phyloP scores from a whole-genome alignment of 2,888 invertebrate species.

The Mesorhabditis sp. region DNA sequence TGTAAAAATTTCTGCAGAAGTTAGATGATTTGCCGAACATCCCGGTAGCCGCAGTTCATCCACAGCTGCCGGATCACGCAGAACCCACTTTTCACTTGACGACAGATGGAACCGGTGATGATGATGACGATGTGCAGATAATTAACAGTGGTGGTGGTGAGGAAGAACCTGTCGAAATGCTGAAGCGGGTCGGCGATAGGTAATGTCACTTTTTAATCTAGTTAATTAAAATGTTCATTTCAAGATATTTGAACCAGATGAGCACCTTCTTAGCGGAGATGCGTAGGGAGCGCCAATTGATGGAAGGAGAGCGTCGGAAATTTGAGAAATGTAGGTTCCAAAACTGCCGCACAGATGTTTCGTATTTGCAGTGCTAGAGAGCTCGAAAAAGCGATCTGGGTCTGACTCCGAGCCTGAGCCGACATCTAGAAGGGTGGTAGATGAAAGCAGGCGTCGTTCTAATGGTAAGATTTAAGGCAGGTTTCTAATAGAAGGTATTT shows the following conservation, averaged over 20 bases:
- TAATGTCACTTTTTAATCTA: background rate
- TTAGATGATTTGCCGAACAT: too few species aligned
- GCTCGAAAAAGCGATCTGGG: too few species aligned
- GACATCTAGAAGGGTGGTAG: background rate
- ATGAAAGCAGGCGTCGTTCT: background rate
- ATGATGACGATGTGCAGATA: background rate
- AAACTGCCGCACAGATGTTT: too few species aligned
- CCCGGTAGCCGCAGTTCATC: too few species aligned
- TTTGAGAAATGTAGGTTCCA: background rate
- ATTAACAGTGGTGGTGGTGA: background rate
- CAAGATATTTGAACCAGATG: background rate
- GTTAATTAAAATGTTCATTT: background rate
- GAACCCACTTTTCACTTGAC: too few species aligned
- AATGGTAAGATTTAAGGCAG: background rate
- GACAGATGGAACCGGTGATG: too few species aligned
- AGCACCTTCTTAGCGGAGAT: background rate
- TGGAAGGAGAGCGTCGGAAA: background rate
- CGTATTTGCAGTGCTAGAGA: too few species aligned
- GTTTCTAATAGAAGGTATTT: too few species aligned
- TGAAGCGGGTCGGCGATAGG: background rate
- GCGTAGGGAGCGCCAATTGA: background rate
- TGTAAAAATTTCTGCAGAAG: too few species aligned
- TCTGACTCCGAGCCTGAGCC: background rate
- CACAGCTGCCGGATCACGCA: too few species aligned
- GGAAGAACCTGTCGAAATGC: background rate